Conservation (phyloP, 2,888 invertebrate species). For the Lacanobia oleracea region DNA sequence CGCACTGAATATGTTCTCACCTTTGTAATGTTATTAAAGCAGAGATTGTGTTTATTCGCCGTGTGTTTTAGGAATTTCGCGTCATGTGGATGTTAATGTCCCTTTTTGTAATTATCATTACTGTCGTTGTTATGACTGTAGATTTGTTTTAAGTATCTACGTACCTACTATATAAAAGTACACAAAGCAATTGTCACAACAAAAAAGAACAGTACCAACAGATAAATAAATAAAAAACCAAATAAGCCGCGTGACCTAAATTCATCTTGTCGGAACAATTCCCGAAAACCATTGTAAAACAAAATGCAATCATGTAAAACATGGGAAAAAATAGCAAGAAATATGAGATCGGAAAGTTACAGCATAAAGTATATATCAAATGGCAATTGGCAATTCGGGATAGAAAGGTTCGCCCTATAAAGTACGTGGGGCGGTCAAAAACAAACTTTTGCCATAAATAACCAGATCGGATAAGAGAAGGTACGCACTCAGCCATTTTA, state of each 20-base stretch:
- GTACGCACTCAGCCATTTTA: slow-evolving; percentile 87
- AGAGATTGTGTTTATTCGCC: slow-evolving; percentile 42
- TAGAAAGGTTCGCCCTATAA: slow-evolving; percentile 89
- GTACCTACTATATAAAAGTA: neutral
- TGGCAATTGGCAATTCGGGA: slow-evolving; percentile 89
- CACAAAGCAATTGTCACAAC: neutral
- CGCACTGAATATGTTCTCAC: slow-evolving; percentile 46
- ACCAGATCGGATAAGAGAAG: slow-evolving; percentile 89
- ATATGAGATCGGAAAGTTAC: slow-evolving; percentile 85
- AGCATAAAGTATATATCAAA: slow-evolving; percentile 88
- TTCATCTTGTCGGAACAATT: slow-evolving; percentile 22
- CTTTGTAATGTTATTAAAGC: slow-evolving; percentile 51
- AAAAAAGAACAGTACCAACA: neutral
- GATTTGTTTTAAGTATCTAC: neutral
- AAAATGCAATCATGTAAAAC: slow-evolving; percentile 73
- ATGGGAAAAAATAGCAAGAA: slow-evolving; percentile 78
- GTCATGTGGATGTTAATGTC: slow-evolving; percentile 29
- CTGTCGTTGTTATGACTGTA: slow-evolving; percentile 4
- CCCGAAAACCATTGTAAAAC: slow-evolving; percentile 52
- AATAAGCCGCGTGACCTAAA: slow-evolving; percentile 18
- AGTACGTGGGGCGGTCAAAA: slow-evolving; percentile 90
- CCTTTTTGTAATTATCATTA: slow-evolving; percentile 33
- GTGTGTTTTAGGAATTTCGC: slow-evolving; percentile 18
- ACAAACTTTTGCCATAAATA: slow-evolving; percentile 90
- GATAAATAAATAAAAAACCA: neutral